phyloP scores from a whole-genome alignment of 2,113 vertebrate species.

The Semicossyphus pulcher region DNA sequence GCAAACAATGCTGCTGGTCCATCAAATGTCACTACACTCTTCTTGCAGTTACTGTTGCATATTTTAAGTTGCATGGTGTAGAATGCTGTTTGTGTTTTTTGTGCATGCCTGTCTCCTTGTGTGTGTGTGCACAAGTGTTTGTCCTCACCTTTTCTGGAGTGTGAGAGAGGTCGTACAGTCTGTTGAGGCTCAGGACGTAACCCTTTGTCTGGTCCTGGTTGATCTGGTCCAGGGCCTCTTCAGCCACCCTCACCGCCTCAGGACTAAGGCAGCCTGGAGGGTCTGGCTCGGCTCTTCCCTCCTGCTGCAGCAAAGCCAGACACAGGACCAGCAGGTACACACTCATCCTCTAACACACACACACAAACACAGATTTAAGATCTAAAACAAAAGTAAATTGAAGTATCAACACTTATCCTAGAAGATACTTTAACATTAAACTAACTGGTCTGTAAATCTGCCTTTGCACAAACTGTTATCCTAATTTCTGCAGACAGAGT shows the following conservation, averaged over 20 bases:
- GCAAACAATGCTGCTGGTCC: neutral
- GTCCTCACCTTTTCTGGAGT: constrained; percentile 40
- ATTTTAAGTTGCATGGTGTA: neutral
- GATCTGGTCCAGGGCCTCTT: constrained; percentile 67
- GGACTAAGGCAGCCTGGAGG: constrained; percentile 43
- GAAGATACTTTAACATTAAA: constrained; percentile 10
- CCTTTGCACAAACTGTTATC: constrained; percentile 20
- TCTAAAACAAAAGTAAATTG: too few relatives aligned
- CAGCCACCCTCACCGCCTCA: constrained; percentile 55
- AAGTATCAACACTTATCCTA: constrained; percentile 1
- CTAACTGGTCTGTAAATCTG: neutral
- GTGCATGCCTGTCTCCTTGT: too few relatives aligned
- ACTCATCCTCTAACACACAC: constrained; percentile 51
- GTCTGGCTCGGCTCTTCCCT: constrained; percentile 24
- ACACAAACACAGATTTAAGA: neutral
- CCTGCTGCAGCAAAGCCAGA: constrained; percentile 59
- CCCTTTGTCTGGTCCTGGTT: constrained; percentile 63
- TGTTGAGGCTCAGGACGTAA: constrained; percentile 71
- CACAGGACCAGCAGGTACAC: constrained; percentile 55
- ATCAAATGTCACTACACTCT: too few relatives aligned
- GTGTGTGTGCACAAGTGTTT: neutral
- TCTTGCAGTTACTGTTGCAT: neutral
- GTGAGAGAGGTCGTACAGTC: constrained; percentile 64
- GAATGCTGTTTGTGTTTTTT: neutral
- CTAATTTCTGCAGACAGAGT: constrained; percentile 14